Conservation (phyloP, 2,888 invertebrate genomes). For the Choreutis nemorana region DNA sequence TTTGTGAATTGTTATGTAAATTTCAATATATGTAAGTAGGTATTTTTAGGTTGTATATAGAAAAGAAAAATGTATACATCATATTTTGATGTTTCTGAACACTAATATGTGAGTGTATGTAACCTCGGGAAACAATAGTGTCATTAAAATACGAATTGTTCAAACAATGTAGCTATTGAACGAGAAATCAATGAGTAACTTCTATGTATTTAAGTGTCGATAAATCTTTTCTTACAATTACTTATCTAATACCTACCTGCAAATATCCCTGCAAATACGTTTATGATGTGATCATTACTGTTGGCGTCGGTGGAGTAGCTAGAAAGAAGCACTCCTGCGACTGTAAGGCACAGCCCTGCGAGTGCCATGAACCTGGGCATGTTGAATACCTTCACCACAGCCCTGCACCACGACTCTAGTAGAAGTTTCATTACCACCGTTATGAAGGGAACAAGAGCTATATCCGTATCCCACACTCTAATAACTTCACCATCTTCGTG, state of each 20-base stretch:
- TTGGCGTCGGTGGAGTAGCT: slow-evolving; percentile 53
- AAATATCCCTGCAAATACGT: slow-evolving; percentile 58
- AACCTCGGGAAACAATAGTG: slow-evolving; percentile 3
- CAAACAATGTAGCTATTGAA: slow-evolving; percentile 8
- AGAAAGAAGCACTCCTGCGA: slow-evolving; percentile 63
- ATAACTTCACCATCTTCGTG: slow-evolving; percentile 39
- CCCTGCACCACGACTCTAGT: slow-evolving; percentile 67
- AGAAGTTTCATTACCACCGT: slow-evolving; percentile 65
- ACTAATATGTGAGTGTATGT: too few species aligned
- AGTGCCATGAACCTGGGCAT: slow-evolving; percentile 68
- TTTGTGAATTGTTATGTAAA: too few species aligned
- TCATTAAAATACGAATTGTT: background rate
- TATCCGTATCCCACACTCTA: slow-evolving; percentile 66
- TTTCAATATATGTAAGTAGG: too few species aligned
- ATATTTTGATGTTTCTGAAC: too few species aligned
- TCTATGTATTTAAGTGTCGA: slow-evolving; percentile 3
- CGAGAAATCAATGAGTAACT: too few species aligned
- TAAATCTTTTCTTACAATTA: too few species aligned
- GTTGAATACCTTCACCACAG: slow-evolving; percentile 61
- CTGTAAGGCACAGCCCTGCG: slow-evolving; percentile 64
- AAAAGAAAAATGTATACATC: too few species aligned
- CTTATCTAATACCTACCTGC: slow-evolving; percentile 51
- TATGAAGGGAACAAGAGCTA: slow-evolving; percentile 68
- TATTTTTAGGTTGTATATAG: too few species aligned
- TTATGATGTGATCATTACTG: slow-evolving; percentile 51